These are phyloP conservation scores for Papilio dardanus DNA, from an alignment of 1,140 invertebrate genomes.

Conservation along the genomic window DNA sequence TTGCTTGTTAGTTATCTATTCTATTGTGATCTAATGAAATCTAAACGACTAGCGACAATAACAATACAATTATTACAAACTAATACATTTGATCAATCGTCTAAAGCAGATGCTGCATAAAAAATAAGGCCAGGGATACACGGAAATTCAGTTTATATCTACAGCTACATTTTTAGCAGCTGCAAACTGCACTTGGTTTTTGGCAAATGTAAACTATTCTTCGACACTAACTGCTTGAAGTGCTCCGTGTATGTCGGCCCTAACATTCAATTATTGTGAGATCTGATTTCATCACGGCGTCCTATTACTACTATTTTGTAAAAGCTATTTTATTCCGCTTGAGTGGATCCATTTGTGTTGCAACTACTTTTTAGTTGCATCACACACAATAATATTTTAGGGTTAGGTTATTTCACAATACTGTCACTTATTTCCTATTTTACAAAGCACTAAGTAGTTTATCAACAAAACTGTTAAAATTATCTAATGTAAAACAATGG, in stretches of 20 bases:
- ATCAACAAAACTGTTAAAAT: not conserved
- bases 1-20: not conserved
- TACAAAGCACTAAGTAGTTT: not conserved
- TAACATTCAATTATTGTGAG: not conserved
- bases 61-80: not conserved
- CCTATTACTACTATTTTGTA: constrained; percentile 6
- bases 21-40: too few species aligned
- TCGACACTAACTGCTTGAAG: not conserved
- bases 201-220: not conserved
- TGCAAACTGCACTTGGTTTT: not conserved
- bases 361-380: constrained; percentile 18
- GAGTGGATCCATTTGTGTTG: constrained; percentile 10
- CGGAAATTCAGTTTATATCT: too few species aligned
- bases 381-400: not conserved
- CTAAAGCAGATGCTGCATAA: not conserved
- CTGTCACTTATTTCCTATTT: not conserved
- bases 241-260: not conserved
- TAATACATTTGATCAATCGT: not conserved
- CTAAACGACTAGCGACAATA: too few species aligned
- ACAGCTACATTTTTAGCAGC: not conserved
- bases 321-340: constrained; percentile 7
- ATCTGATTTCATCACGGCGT: not conserved
- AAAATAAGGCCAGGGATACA: not conserved
- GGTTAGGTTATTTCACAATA: not conserved
- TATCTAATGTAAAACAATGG: too few species aligned